These are phyloP conservation scores for Volucella zonaria DNA, from an alignment of 2,888 invertebrate species.

Conservation along the genomic window DNA sequence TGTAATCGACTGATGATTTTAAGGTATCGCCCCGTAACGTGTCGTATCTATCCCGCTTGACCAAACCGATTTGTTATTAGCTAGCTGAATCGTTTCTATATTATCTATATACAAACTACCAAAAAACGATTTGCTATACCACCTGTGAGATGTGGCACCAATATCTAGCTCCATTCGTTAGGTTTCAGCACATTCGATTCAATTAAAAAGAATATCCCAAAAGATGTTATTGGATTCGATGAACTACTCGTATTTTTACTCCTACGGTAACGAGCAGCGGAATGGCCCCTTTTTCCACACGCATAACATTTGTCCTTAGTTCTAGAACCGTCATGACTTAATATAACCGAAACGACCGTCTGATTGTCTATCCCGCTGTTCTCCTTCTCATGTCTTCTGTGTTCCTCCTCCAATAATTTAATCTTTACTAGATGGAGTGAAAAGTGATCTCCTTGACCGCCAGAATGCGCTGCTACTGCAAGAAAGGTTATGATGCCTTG, in stretches of 20 bases:
- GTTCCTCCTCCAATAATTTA: slow-evolving; percentile 69
- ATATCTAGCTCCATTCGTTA: no score
- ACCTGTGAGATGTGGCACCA: slow-evolving; percentile 37
- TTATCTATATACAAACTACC: slow-evolving; percentile 18
- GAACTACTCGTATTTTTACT: no score
- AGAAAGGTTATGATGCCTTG: no score
- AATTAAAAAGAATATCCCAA: no score
- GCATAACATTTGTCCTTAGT: slow-evolving; percentile 17
- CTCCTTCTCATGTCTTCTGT: neutral
- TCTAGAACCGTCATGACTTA: neutral
- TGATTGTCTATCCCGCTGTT: slow-evolving; percentile 8
- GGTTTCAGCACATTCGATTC: no score
- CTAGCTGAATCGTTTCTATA: no score
- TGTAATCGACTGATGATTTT: neutral
- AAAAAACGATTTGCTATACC: neutral
- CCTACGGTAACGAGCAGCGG: slow-evolving; percentile 19
- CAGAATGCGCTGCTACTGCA: no score
- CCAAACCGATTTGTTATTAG: slow-evolving; percentile 15
- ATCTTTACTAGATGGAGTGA: no score
- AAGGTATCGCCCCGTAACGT: no score
- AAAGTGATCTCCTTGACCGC: no score
- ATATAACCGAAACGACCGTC: slow-evolving; percentile 12
- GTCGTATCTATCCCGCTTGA: slow-evolving; percentile 21
- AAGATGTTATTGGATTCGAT: no score
- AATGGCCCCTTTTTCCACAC: slow-evolving; percentile 29